phyloP scores from a whole-genome alignment of 2,888 invertebrate species.

The Harpalus rubripes region DNA sequence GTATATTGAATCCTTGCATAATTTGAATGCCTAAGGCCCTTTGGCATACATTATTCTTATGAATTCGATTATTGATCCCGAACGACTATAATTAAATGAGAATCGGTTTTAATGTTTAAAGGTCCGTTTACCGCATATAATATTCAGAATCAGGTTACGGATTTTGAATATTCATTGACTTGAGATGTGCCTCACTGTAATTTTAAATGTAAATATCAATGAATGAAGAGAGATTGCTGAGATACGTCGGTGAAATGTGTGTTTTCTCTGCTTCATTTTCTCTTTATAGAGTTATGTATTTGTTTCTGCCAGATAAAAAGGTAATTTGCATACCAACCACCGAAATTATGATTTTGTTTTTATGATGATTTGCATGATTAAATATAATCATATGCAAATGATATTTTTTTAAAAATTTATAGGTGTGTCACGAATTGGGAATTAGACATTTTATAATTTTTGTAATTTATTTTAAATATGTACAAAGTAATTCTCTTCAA shows the following conservation, averaged over 20 bases:
- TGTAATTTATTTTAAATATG: no score
- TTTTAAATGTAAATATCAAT: slow-evolving; percentile 60
- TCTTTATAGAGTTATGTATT: slow-evolving; percentile 3
- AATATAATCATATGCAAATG: neutral
- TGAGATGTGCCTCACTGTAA: slow-evolving; percentile 32
- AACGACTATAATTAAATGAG: slow-evolving; percentile 53
- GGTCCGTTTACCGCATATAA: slow-evolving; percentile 53
- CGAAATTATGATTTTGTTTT: neutral
- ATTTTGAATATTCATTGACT: slow-evolving; percentile 59
- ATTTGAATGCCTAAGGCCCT: slow-evolving; percentile 1
- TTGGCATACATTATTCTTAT: slow-evolving; percentile 44
- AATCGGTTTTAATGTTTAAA: slow-evolving; percentile 59
- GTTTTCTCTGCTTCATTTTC: slow-evolving; percentile 18
- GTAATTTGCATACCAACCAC: neutral
- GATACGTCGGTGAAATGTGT: slow-evolving; percentile 25
- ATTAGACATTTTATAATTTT: no score
- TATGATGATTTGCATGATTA: neutral
- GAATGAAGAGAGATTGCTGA: slow-evolving; percentile 33
- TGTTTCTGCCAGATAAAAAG: slow-evolving; percentile 13
- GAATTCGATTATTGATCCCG: slow-evolving; percentile 56
- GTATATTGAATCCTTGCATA: slow-evolving; percentile 18
- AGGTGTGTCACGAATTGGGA: neutral
- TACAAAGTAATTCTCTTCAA: no score
- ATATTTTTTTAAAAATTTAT: neutral
- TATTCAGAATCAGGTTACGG: slow-evolving; percentile 48